phyloP scores from a whole-genome alignment of 2,113 vertebrate species.

The Notiomystis cincta region DNA sequence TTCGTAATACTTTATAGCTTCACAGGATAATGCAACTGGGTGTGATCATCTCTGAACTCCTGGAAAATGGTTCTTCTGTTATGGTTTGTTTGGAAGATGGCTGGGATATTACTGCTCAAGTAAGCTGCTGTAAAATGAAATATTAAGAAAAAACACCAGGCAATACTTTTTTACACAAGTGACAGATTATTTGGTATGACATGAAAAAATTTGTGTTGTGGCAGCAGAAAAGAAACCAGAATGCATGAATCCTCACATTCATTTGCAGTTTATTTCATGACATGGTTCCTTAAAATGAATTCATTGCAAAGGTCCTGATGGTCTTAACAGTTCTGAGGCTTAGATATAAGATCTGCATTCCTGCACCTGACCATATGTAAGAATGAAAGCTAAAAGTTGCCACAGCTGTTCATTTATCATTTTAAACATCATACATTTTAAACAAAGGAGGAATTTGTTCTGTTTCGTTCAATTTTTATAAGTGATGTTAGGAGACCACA shows the following conservation, averaged over 20 bases:
- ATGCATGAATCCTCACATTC: not conserved
- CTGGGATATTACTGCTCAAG: slow-evolving; percentile 96
- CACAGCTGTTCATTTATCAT: not conserved
- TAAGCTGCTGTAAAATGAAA: slow-evolving; percentile 61
- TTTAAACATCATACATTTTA: not conserved
- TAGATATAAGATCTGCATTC: not conserved
- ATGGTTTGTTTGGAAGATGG: slow-evolving; percentile 96
- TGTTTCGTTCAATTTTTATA: not conserved
- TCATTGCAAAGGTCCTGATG: not conserved
- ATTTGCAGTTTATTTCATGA: not conserved
- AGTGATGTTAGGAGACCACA: not conserved
- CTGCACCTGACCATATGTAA: not conserved
- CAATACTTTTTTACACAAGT: not conserved
- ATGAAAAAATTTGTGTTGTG: not conserved
- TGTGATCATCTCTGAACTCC: slow-evolving; percentile 86
- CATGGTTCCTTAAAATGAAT: not conserved
- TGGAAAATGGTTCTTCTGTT: slow-evolving; percentile 93
- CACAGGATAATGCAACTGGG: slow-evolving; percentile 92
- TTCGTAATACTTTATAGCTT: slow-evolving; percentile 75
- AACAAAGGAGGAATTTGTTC: not conserved
- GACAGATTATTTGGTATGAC: not conserved
- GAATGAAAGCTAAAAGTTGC: not conserved
- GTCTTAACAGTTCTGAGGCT: not conserved
- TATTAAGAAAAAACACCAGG: not conserved
- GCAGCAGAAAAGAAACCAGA: not conserved